phyloP scores from a whole-genome alignment of 2,888 invertebrate genomes.

The Caenorhabditis zanzibari region DNA sequence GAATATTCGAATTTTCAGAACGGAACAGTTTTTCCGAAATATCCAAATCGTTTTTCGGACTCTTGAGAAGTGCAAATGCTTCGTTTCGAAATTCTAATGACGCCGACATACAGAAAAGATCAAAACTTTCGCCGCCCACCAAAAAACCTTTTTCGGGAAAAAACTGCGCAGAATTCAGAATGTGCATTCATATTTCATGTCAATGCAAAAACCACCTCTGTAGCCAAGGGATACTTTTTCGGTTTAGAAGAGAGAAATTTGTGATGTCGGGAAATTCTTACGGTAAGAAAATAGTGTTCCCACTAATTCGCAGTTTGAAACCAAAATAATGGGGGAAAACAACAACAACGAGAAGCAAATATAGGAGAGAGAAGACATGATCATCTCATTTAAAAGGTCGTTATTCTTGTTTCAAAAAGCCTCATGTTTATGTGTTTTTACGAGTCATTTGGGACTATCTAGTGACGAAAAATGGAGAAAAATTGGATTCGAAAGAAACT shows the following conservation, averaged over 20 bases:
- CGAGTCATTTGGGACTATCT: slow-evolving; percentile 19
- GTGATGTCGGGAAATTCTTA: too few species aligned
- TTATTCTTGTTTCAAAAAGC: slow-evolving; percentile 16
- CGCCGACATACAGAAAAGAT: not conserved
- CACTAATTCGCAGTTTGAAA: not conserved
- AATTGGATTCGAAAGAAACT: not conserved
- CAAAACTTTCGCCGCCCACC: not conserved
- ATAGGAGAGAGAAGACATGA: not conserved
- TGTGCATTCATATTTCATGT: slow-evolving; percentile 5
- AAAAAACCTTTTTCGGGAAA: not conserved
- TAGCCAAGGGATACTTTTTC: not conserved
- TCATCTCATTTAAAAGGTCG: not conserved
- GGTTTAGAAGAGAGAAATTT: not conserved
- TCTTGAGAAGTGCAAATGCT: not conserved
- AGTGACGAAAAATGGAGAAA: not conserved
- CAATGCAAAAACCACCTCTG: not conserved
- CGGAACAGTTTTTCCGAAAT: too few species aligned
- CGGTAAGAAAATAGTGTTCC: not conserved
- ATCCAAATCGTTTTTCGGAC: too few species aligned
- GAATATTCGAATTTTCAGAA: too few species aligned
- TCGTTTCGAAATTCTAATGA: not conserved
- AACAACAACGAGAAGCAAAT: not conserved
- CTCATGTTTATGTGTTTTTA: slow-evolving; percentile 20
- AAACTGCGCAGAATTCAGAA: not conserved
- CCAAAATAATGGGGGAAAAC: not conserved